A percentile compares a stretch with the other conserved stretches of the same genome.
Evolutionary conservation across 2,888 invertebrate genomes (phyloP).

Genomic region (Timandra comae): DNA sequence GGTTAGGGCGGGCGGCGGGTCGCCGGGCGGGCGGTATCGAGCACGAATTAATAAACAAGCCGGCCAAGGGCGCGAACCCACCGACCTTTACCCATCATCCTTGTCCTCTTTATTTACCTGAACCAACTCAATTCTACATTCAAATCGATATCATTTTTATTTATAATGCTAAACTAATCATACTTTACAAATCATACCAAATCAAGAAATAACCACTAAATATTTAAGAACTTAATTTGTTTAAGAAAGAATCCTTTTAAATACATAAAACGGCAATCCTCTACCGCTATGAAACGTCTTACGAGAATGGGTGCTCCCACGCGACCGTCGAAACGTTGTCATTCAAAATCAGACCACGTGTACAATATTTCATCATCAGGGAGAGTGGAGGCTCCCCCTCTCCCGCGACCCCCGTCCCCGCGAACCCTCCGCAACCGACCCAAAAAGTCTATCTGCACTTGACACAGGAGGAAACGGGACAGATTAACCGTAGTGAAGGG

Average conservation of each 20-base stretch:
- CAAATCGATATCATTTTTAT: too few species aligned
- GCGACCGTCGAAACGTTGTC: constrained; percentile 78
- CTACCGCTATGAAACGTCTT: constrained; percentile 38
- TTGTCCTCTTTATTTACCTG: constrained; percentile 44
- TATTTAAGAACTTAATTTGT: too few species aligned
- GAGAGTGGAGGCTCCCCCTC: constrained; percentile 44
- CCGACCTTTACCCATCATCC: constrained; percentile 53
- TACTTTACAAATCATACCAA: too few species aligned
- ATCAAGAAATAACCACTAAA: too few species aligned
- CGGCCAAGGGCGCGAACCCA: constrained; percentile 60
- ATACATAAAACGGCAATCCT: neutral
- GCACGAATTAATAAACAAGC: constrained; percentile 71
- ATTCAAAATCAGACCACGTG: constrained; percentile 85
- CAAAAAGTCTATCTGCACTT: constrained; percentile 76
- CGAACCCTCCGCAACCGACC: constrained; percentile 45
- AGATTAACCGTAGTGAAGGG: constrained; percentile 76
- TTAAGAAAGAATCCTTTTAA: too few species aligned
- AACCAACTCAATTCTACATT: too few species aligned
- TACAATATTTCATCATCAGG: constrained; percentile 84
- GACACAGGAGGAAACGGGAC: constrained; percentile 76
- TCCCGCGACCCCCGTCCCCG: constrained; percentile 31
- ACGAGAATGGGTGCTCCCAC: constrained; percentile 50
- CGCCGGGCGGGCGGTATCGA: constrained; percentile 49
- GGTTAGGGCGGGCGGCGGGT: constrained; percentile 52
- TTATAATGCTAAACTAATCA: too few species aligned